Evolutionary conservation across 1,140 invertebrate species (phyloP).

Genomic region (Phthorimaea operculella): DNA sequence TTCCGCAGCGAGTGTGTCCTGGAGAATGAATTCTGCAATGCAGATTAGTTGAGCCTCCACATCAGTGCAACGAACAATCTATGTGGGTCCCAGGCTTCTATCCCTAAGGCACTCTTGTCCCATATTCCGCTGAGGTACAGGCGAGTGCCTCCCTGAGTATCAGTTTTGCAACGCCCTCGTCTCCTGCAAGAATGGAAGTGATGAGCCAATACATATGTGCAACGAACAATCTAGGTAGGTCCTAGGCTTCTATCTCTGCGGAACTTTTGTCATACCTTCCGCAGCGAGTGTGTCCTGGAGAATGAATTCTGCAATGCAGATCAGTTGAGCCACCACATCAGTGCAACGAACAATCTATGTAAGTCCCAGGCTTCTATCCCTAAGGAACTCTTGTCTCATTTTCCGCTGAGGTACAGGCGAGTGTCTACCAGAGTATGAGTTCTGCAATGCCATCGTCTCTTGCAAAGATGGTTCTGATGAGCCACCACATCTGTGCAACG

Average conservation of each 20-base stretch:
- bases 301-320: slow-evolving; percentile 92
- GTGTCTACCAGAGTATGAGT: slow-evolving; percentile 90
- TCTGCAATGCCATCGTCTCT: slow-evolving; percentile 88
- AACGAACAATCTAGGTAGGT: slow-evolving; percentile 63
- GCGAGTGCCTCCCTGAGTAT: too few species aligned
- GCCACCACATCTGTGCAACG: slow-evolving; percentile 76
- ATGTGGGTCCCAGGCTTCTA: too few species aligned
- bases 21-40: slow-evolving; percentile 91
- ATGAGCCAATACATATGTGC: slow-evolving; percentile 83
- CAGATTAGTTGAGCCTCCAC: slow-evolving; percentile 85
- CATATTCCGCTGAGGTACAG: too few species aligned
- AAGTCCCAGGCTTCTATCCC: too few species aligned
- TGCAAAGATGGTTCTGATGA: slow-evolving; percentile 89
- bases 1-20: slow-evolving; percentile 88
- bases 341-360: slow-evolving; percentile 70
- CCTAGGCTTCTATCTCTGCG: too few species aligned
- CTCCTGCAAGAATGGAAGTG: slow-evolving; percentile 85
- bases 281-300: slow-evolving; percentile 86
- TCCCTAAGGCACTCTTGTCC: too few species aligned
- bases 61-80: slow-evolving; percentile 72
- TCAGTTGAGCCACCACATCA: slow-evolving; percentile 84
- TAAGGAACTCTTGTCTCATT: too few species aligned
- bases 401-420: too few species aligned
- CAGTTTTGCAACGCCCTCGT: slow-evolving; percentile 92
- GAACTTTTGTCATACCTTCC: slow-evolving; percentile 84